Conservation (phyloP, 2,888 invertebrate genomes). For the Apotomis turbidana region DNA sequence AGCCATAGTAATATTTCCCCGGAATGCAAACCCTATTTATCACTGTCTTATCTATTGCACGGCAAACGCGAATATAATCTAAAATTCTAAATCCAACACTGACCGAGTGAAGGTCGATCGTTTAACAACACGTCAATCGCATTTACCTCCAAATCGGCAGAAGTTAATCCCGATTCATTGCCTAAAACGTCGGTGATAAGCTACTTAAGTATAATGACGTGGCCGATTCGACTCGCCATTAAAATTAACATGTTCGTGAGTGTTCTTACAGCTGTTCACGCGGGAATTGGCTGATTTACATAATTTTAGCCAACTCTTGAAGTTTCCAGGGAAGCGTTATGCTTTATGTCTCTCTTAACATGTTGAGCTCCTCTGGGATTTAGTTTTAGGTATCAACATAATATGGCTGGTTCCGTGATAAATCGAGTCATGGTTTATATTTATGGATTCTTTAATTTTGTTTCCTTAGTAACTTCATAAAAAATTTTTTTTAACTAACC, state of each 20-base stretch:
- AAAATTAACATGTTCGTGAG: conserved; percentile 48
- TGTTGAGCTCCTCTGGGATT: conserved; percentile 1
- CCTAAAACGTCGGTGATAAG: conserved; percentile 7
- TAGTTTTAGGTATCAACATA: conserved; percentile 3
- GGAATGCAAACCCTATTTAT: too few species aligned
- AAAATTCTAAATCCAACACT: not conserved
- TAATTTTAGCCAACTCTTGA: conserved; percentile 47
- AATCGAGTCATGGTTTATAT: too few species aligned
- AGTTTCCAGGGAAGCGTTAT: conserved; percentile 13
- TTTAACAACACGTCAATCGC: not conserved
- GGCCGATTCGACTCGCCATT: conserved; percentile 43
- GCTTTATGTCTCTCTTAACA: conserved; percentile 20
- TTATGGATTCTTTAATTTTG: too few species aligned
- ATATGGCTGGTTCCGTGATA: too few species aligned
- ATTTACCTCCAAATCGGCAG: not conserved
- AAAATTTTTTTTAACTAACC: too few species aligned
- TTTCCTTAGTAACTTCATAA: too few species aligned
- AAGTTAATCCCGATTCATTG: not conserved
- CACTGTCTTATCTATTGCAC: too few species aligned
- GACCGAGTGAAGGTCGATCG: not conserved
- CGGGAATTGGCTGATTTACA: conserved; percentile 52
- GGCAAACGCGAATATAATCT: too few species aligned
- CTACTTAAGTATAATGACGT: conserved; percentile 35
- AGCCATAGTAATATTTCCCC: too few species aligned
- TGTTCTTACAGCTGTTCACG: conserved; percentile 54